Evolutionary conservation across 2,797 vertebrate genomes (phyloP).

Genomic region (Pipistrellus pygmaeus): DNA sequence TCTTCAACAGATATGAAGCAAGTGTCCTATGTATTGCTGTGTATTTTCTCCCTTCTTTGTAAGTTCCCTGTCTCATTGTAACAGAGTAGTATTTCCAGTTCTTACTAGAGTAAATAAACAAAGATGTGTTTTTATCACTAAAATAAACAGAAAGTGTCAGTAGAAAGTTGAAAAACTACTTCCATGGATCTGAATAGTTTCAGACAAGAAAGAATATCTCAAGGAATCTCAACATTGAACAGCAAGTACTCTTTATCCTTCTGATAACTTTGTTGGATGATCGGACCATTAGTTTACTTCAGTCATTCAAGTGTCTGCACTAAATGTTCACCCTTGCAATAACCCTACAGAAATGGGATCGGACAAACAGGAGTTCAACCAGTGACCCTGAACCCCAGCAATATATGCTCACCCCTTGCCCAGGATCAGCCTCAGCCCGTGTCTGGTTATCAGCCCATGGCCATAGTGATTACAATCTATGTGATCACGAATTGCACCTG

Average conservation of each 20-base stretch:
- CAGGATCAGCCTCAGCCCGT: neutral
- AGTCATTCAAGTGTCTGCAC: neutral
- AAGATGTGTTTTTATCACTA: neutral
- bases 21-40: no score
- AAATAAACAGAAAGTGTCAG: neutral
- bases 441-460: neutral
- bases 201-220: neutral
- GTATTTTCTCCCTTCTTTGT: no score
- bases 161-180: neutral
- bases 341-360: neutral
- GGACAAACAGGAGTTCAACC: neutral
- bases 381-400: neutral
- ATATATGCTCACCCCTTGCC: neutral
- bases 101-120: neutral
- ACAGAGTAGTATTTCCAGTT: neutral
- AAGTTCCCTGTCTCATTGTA: no score
- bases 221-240: neutral
- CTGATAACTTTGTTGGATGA: neutral
- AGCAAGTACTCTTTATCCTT: neutral
- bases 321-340: neutral
- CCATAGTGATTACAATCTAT: neutral
- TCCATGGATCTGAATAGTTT: neutral
- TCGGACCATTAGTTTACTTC: neutral
- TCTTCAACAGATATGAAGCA: no score
- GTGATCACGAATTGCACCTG: neutral